Evolutionary conservation across 1,140 invertebrate species (phyloP).

Genomic region (Megalonaias nervosa): DNA sequence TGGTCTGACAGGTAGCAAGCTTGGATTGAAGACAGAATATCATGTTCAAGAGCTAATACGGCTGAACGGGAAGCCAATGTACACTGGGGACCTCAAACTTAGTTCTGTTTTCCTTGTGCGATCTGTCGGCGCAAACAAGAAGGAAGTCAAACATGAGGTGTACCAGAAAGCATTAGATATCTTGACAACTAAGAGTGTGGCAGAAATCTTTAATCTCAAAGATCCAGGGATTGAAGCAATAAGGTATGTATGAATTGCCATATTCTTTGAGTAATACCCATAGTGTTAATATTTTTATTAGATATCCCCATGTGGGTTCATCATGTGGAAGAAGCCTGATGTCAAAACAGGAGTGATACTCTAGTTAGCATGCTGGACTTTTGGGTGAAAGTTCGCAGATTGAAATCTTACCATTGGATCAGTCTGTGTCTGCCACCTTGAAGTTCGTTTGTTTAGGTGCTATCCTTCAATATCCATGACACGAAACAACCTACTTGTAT

Average conservation of each 20-base stretch:
- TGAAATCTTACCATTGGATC: no score
- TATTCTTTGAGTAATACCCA: not conserved
- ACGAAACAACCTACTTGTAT: no score
- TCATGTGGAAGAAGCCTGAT: not conserved
- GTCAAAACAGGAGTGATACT: no score
- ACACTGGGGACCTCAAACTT: conserved; percentile 48
- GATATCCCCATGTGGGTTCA: not conserved
- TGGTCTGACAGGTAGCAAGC: conserved; percentile 52
- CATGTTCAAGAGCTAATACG: conserved; percentile 50
- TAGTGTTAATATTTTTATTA: not conserved
- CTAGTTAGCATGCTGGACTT: no score
- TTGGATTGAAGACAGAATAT: conserved; percentile 39
- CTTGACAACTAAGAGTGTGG: conserved; percentile 40
- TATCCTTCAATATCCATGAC: no score
- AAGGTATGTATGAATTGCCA: conserved; percentile 26
- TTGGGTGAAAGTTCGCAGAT: no score
- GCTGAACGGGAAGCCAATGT: conserved; percentile 47
- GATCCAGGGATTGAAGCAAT: conserved; percentile 54
- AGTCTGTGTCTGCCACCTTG: no score
- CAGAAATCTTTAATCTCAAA: conserved; percentile 47
- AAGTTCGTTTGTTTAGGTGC: no score
- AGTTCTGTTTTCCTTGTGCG: conserved; percentile 48
- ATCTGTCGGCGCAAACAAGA: conserved; percentile 50
- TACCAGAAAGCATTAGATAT: conserved; percentile 53
- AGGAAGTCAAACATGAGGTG: conserved; percentile 55